Percentiles rank a stretch among this genome's conserved stretches.
These are phyloP conservation scores for Daubentonia madagascariensis DNA, from an alignment of 2,113 vertebrate genomes.

Conservation along the genomic window DNA sequence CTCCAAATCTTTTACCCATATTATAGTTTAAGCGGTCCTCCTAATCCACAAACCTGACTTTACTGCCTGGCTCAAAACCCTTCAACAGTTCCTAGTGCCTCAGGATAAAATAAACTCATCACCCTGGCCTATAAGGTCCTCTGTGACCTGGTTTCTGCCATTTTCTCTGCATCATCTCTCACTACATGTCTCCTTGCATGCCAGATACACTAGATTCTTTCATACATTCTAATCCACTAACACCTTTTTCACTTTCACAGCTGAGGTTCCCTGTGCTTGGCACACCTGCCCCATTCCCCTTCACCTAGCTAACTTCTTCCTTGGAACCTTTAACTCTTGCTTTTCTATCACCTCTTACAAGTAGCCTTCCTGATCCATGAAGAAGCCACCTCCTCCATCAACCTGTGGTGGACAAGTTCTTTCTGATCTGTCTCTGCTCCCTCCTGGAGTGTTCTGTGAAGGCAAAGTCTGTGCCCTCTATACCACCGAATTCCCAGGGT, in stretches of 20 bases:
- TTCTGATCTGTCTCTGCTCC: conserved; percentile 21
- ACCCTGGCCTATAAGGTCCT: background rate
- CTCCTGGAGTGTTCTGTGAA: background rate
- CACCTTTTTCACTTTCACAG: background rate
- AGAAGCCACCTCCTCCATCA: background rate
- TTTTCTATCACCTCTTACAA: conserved; percentile 34
- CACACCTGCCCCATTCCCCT: background rate
- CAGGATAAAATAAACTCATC: background rate
- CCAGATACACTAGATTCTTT: background rate
- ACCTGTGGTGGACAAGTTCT: background rate
- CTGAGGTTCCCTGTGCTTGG: background rate
- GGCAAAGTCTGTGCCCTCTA: background rate
- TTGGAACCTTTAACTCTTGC: background rate
- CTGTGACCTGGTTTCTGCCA: conserved; percentile 13
- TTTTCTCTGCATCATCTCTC: background rate
- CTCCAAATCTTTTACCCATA: conserved; percentile 2
- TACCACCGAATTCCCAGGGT: background rate
- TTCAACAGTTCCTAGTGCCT: background rate
- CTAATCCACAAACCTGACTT: conserved; percentile 25
- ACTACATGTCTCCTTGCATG: background rate
- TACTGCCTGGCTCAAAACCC: background rate
- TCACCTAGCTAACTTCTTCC: background rate
- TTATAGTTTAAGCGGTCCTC: background rate
- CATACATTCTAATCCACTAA: background rate
- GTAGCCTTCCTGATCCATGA: background rate